phyloP scores from a whole-genome alignment of 2,113 vertebrate genomes.

The Engraulis encrasicolus region DNA sequence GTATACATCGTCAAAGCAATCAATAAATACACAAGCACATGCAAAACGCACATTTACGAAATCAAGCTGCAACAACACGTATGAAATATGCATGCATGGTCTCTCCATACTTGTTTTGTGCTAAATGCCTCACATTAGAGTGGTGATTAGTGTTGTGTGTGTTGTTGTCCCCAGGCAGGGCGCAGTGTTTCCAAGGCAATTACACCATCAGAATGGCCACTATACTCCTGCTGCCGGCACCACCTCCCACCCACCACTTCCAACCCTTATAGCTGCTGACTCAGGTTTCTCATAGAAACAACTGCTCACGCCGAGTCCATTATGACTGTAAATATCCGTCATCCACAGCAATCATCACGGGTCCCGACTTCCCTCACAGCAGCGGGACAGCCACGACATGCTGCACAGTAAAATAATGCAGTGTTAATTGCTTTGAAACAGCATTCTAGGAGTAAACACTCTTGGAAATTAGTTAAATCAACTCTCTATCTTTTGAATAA shows the following conservation, averaged over 20 bases:
- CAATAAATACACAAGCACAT: neutral
- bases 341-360: neutral
- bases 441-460: too few relatives aligned
- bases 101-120: neutral
- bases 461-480: too few relatives aligned
- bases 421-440: too few relatives aligned
- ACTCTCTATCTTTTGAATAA: too few relatives aligned
- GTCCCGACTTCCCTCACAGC: too few relatives aligned
- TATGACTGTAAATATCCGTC: constrained; percentile 14
- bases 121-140: constrained; percentile 1
- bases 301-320: neutral
- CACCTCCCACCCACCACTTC: too few relatives aligned
- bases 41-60: neutral
- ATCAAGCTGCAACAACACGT: neutral
- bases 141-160: constrained; percentile 4
- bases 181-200: neutral
- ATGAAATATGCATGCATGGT: neutral
- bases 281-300: neutral
- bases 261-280: too few relatives aligned
- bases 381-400: too few relatives aligned
- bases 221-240: too few relatives aligned
- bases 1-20: neutral
- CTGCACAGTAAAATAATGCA: too few relatives aligned
- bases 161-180: neutral
- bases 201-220: neutral